phyloP scores from a whole-genome alignment of 2,797 vertebrate species.

The Centroberyx gerrardi region DNA sequence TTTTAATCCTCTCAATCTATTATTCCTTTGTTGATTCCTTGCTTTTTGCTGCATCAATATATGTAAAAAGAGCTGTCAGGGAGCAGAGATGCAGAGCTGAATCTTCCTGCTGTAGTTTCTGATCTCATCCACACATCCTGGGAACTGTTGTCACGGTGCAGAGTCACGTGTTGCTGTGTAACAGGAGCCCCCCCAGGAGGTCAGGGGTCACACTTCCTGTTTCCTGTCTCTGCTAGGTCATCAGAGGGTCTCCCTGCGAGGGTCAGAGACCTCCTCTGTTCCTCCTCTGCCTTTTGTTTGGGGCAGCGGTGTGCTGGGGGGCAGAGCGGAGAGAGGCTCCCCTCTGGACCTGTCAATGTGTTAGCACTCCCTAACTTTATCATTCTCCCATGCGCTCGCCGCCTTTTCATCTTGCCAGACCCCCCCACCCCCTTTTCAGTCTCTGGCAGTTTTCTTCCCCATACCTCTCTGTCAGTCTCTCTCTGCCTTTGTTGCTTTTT shows the following conservation, averaged over 20 bases:
- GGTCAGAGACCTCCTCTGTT: conserved; percentile 80
- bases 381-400: conserved; percentile 28
- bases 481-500: background rate
- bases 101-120: conserved; percentile 48
- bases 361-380: conserved; percentile 51
- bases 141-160: conserved; percentile 63
- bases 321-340: conserved; percentile 52
- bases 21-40: background rate
- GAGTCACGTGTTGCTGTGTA: conserved; percentile 69
- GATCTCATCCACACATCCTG: conserved; percentile 52
- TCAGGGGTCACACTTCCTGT: conserved; percentile 87
- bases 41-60: background rate
- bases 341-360: conserved; percentile 66
- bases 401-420: conserved; percentile 33
- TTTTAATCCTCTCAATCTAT: background rate
- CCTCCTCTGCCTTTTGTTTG: conserved; percentile 80
- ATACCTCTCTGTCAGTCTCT: background rate
- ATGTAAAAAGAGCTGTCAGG: conserved; percentile 24
- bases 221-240: conserved; percentile 86
- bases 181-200: conserved; percentile 69
- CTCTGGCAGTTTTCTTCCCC: background rate
- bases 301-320: conserved; percentile 38
- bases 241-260: conserved; percentile 82
- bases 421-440: conserved; percentile 10
- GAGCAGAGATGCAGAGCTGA: conserved; percentile 42